phyloP scores from a whole-genome alignment of 2,797 vertebrate genomes.

The Hoplostethus atlanticus region DNA sequence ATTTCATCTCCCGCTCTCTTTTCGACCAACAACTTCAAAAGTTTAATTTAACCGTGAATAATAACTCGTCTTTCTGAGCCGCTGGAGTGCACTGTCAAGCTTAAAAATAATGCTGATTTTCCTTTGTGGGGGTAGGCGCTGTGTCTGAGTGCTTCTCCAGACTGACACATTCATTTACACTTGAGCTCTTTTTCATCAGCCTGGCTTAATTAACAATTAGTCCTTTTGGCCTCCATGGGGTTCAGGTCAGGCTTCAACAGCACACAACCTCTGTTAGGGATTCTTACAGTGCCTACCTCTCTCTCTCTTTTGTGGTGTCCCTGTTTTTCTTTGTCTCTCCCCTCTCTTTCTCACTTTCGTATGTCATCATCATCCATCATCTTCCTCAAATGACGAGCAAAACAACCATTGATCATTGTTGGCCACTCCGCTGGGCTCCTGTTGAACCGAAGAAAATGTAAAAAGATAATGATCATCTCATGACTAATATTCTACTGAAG shows the following conservation, averaged over 20 bases:
- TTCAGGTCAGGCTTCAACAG: constrained; percentile 63
- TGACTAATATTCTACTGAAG: not conserved
- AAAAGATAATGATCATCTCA: no score
- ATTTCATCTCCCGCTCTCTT: constrained; percentile 1
- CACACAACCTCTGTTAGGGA: constrained; percentile 47
- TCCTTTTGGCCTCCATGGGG: constrained; percentile 55
- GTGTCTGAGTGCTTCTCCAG: constrained; percentile 65
- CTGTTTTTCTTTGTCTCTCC: no score
- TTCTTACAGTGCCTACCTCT: constrained; percentile 44
- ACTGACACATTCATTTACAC: constrained; percentile 78
- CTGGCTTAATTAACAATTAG: constrained; percentile 78
- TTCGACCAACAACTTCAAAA: constrained; percentile 45
- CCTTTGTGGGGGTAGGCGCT: constrained; percentile 61
- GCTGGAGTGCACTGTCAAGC: constrained; percentile 57
- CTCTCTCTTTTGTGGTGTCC: no score
- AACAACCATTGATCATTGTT: not conserved
- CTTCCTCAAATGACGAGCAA: not conserved
- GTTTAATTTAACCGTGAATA: constrained; percentile 68
- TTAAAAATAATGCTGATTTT: constrained; percentile 71
- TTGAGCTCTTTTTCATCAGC: constrained; percentile 75
- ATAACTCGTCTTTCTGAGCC: constrained; percentile 43
- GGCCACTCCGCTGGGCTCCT: not conserved
- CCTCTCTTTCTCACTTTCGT: not conserved
- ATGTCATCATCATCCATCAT: not conserved
- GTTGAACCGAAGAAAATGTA: not conserved